A percentile compares a stretch with the other conserved stretches of the same genome.
phyloP scores from a whole-genome alignment of 1,140 invertebrate genomes.

The Odontomachus brunneus region DNA sequence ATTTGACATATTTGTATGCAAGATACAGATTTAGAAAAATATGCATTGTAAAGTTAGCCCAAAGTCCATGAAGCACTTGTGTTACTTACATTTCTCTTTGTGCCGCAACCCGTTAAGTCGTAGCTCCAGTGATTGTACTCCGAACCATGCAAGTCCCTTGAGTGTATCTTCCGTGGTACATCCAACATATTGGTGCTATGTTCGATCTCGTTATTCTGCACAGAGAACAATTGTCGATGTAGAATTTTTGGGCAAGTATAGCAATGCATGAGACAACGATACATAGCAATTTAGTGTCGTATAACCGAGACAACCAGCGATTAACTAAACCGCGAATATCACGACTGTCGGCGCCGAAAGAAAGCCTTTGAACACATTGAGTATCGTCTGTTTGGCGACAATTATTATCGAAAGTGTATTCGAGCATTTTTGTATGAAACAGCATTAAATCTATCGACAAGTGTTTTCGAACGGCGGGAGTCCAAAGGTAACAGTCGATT shows the following conservation, averaged over 20 bases:
- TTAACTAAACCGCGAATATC: not conserved
- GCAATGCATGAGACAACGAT: not conserved
- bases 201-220: slow-evolving; percentile 76
- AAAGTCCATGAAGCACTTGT: not conserved
- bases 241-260: not conserved
- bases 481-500: not conserved
- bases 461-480: slow-evolving; percentile 33
- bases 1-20: too few relatives aligned
- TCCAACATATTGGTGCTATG: slow-evolving; percentile 81
- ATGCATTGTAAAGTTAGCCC: not conserved
- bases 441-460: slow-evolving; percentile 23
- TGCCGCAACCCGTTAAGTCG: slow-evolving; percentile 77
- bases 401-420: too few relatives aligned
- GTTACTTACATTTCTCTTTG: slow-evolving; percentile 80
- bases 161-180: slow-evolving; percentile 76
- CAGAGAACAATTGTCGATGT: slow-evolving; percentile 18
- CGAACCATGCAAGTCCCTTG: slow-evolving; percentile 74
- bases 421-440: too few relatives aligned
- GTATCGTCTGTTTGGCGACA: not conserved
- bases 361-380: not conserved
- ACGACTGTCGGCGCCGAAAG: too few relatives aligned
- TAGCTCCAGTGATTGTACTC: slow-evolving; percentile 82
- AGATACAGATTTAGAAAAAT: too few relatives aligned
- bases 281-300: not conserved
- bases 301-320: not conserved